These are phyloP conservation scores for Apamea sordens DNA, from an alignment of 2,888 invertebrate genomes.

Conservation along the genomic window DNA sequence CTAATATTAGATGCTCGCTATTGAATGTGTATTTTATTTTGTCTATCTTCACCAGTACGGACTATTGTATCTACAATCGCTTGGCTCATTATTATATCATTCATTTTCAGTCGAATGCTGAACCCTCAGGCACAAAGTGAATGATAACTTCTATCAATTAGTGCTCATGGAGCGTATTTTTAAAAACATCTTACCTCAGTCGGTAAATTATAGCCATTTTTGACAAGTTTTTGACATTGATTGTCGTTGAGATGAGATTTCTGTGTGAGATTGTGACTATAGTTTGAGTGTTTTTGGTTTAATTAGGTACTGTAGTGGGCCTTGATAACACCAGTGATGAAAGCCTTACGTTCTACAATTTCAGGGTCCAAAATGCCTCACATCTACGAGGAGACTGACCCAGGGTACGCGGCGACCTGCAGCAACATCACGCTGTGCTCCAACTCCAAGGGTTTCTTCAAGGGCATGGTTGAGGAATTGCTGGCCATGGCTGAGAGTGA, in stretches of 20 bases:
- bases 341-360: not conserved
- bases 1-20: slow-evolving; percentile 52
- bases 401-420: slow-evolving; percentile 91
- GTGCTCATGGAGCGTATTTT: not conserved
- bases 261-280: not conserved
- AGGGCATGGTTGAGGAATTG: slow-evolving; percentile 91
- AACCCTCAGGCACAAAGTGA: not conserved
- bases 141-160: not conserved
- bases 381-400: slow-evolving; percentile 81
- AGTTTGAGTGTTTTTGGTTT: not conserved
- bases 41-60: not conserved
- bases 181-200: not conserved
- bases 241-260: not conserved
- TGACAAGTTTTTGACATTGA: not conserved
- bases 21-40: slow-evolving; percentile 41
- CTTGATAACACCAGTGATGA: not conserved
- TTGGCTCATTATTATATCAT: not conserved
- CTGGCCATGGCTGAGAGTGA: slow-evolving; percentile 86
- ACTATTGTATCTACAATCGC: not conserved
- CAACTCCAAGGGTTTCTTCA: slow-evolving; percentile 94
- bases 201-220: not conserved
- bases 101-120: not conserved
- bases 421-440: slow-evolving; percentile 94
- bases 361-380: slow-evolving; percentile 76
- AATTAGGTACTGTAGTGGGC: not conserved